A percentile compares a stretch with the other conserved stretches of the same genome.
Evolutionary conservation across 2,888 invertebrate genomes (phyloP).

Genomic region (Helicoverpa assulta): DNA sequence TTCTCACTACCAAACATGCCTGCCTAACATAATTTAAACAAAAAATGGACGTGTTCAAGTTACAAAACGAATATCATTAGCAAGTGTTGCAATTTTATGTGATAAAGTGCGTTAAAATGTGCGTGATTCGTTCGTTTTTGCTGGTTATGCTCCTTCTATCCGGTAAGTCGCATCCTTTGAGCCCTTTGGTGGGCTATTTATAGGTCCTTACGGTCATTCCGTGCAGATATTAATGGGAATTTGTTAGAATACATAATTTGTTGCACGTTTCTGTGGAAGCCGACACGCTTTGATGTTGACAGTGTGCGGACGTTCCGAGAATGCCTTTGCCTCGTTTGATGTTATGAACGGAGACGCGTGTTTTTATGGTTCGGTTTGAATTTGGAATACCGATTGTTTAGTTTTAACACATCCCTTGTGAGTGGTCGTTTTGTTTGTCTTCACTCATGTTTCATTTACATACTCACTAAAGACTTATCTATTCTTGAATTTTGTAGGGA

Average conservation of each 20-base stretch:
- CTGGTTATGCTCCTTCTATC: slow-evolving; percentile 79
- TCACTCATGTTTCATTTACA: neutral
- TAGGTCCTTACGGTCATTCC: slow-evolving; percentile 83
- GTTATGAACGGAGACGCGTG: slow-evolving; percentile 64
- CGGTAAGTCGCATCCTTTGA: slow-evolving; percentile 85
- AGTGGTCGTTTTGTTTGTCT: slow-evolving; percentile 10
- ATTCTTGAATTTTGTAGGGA: neutral
- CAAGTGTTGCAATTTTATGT: slow-evolving; percentile 68
- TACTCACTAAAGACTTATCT: neutral
- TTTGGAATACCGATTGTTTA: slow-evolving; percentile 58
- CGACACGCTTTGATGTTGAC: slow-evolving; percentile 70
- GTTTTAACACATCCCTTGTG: slow-evolving; percentile 19
- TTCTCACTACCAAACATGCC: slow-evolving; percentile 68
- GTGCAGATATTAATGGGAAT: slow-evolving; percentile 83
- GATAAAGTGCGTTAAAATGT: slow-evolving; percentile 80
- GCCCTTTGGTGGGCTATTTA: slow-evolving; percentile 81
- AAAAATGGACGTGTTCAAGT: slow-evolving; percentile 67
- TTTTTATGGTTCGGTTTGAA: slow-evolving; percentile 61
- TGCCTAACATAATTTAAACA: slow-evolving; percentile 71
- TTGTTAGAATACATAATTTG: slow-evolving; percentile 73
- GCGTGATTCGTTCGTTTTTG: slow-evolving; percentile 75
- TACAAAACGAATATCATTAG: slow-evolving; percentile 55
- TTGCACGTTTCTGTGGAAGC: slow-evolving; percentile 65
- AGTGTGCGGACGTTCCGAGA: slow-evolving; percentile 62
- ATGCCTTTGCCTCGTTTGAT: slow-evolving; percentile 65